Evolutionary conservation across 2,113 vertebrate species (phyloP).

Genomic region (Sinocyclocheilus maitianheensis): DNA sequence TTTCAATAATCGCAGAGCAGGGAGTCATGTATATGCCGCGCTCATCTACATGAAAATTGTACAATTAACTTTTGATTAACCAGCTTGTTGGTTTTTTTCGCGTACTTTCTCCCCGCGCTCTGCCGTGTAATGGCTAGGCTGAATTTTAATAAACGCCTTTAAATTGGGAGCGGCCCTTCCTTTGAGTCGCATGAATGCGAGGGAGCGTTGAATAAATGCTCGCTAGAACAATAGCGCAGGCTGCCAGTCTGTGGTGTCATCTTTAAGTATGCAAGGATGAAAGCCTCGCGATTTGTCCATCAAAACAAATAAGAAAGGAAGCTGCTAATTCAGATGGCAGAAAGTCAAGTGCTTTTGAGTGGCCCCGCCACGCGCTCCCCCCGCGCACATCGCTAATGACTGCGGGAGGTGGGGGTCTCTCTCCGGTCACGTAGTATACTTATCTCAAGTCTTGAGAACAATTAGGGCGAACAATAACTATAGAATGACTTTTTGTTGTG

Average conservation of each 20-base stretch:
- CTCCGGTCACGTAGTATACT: constrained; percentile 82
- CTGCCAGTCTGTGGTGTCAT: constrained; percentile 85
- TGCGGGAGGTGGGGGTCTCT: constrained; percentile 54
- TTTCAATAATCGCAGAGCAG: constrained; percentile 83
- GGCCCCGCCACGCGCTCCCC: constrained; percentile 6
- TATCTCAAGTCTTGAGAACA: constrained; percentile 86
- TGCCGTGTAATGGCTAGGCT: constrained; percentile 76
- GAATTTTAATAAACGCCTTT: constrained; percentile 88
- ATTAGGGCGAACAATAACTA: constrained; percentile 87
- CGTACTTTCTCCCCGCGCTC: constrained; percentile 58
- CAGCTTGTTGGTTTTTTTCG: constrained; percentile 74
- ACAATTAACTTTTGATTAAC: constrained; percentile 98
- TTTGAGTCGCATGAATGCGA: constrained; percentile 75
- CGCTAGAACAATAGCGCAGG: constrained; percentile 77
- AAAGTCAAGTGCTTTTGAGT: constrained; percentile 75
- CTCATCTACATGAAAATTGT: constrained; percentile 96
- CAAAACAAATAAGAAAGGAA: constrained; percentile 82
- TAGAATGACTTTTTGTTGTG: constrained; percentile 88
- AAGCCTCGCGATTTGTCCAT: constrained; percentile 80
- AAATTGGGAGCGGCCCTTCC: constrained; percentile 83
- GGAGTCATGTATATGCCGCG: constrained; percentile 86
- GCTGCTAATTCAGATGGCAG: constrained; percentile 82
- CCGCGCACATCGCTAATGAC: neutral
- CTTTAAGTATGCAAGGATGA: constrained; percentile 92
- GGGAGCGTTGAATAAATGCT: constrained; percentile 82